Conservation (phyloP, 2,888 invertebrate genomes). For the Dryocosmus kuriphilus region DNA sequence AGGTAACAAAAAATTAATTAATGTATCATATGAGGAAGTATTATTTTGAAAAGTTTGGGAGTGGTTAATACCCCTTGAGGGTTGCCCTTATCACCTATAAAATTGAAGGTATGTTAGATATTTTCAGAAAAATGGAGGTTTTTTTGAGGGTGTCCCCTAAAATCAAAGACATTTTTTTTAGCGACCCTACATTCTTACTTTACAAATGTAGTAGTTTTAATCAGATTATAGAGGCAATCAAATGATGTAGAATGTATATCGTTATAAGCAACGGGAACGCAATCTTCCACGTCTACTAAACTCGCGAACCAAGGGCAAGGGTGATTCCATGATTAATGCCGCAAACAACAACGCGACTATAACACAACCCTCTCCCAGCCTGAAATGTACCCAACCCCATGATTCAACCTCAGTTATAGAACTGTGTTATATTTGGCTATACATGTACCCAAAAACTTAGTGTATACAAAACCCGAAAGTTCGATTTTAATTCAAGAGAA, state of each 20-base stretch:
- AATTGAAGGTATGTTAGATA: no score
- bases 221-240: slow-evolving; percentile 16
- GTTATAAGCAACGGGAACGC: slow-evolving; percentile 48
- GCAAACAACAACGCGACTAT: slow-evolving; percentile 61
- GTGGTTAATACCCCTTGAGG: no score
- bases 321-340: slow-evolving; percentile 69
- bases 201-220: background rate
- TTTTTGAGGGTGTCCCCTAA: no score
- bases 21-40: no score
- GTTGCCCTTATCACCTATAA: no score
- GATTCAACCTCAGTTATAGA: background rate
- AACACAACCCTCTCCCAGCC: slow-evolving; percentile 50
- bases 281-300: slow-evolving; percentile 59
- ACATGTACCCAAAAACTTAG: background rate
- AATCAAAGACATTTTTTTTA: no score
- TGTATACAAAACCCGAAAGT: background rate
- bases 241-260: slow-evolving; percentile 8
- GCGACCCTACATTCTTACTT: background rate
- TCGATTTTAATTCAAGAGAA: no score
- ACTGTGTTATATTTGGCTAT: background rate
- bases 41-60: no score
- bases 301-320: slow-evolving; percentile 52
- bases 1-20: no score
- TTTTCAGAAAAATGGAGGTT: no score
- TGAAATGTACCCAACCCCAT: background rate